Evolutionary conservation across 2,113 vertebrate genomes (phyloP).

Genomic region (Syrmaticus mikado): DNA sequence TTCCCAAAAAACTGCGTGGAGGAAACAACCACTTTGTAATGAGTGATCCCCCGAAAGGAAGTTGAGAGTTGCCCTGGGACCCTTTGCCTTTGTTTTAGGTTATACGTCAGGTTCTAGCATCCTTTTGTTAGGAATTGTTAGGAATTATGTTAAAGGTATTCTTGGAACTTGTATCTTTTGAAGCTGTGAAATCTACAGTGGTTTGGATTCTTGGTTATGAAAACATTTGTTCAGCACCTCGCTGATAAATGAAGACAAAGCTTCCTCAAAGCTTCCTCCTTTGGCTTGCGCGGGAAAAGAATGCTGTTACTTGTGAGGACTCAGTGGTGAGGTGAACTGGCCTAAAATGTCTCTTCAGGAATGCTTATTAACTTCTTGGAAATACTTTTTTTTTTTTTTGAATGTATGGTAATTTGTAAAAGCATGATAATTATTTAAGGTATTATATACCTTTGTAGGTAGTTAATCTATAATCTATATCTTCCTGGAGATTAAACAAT

Average conservation of each 20-base stretch:
- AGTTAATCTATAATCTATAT: not conserved
- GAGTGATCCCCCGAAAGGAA: not conserved
- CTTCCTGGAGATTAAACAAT: not conserved
- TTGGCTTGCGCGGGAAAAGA: not conserved
- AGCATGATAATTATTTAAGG: not conserved
- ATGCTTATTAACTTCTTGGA: not conserved
- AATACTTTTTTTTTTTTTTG: not conserved
- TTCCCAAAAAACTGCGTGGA: not conserved
- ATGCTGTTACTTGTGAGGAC: not conserved
- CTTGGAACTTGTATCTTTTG: not conserved
- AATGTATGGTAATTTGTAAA: not conserved
- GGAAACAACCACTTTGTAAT: not conserved
- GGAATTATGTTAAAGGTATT: not conserved
- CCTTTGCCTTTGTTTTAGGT: not conserved
- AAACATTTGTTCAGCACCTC: not conserved
- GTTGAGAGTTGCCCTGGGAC: not conserved
- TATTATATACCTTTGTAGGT: not conserved
- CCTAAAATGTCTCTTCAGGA: not conserved
- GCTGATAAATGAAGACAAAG: not conserved
- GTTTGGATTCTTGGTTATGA: slow-evolving; percentile 7
- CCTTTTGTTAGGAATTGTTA: not conserved
- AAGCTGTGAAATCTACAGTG: not conserved
- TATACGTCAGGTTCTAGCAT: not conserved
- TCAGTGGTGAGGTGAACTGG: not conserved
- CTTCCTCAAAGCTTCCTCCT: not conserved